Conservation (phyloP, 2,113 vertebrate species). For the Toxostoma redivivum region DNA sequence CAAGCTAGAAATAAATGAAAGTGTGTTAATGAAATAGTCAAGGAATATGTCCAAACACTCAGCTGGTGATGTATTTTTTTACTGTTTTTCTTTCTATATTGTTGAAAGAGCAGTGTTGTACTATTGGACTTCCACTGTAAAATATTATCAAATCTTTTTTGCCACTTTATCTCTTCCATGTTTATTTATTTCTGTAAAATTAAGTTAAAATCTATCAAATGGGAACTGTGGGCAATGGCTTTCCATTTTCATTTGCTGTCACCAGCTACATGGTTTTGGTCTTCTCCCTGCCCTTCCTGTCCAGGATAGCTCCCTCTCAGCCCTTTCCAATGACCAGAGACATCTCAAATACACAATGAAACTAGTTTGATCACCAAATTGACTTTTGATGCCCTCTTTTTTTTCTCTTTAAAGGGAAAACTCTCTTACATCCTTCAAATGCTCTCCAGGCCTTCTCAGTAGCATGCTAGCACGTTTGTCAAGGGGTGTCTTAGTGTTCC, state of each 20-base stretch:
- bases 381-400: background rate
- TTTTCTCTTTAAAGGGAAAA: background rate
- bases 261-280: background rate
- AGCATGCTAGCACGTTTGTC: rapidly evolving
- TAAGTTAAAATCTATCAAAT: background rate
- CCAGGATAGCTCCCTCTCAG: background rate
- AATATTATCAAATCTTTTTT: background rate
- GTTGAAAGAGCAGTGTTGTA: background rate
- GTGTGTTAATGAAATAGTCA: slow-evolving; percentile 20
- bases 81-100: background rate
- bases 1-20: slow-evolving; percentile 48
- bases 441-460: background rate
- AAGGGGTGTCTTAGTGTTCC: background rate
- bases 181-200: background rate
- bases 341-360: background rate
- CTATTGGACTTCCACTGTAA: background rate
- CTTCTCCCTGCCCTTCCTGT: background rate
- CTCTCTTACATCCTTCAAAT: background rate
- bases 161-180: background rate
- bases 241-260: background rate
- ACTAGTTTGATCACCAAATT: background rate
- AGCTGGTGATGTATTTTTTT: slow-evolving; percentile 20
- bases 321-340: background rate
- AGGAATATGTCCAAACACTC: slow-evolving; percentile 21
- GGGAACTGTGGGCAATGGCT: background rate